phyloP scores from a whole-genome alignment of 2,113 vertebrate genomes.

The Pseudopipra pipra region DNA sequence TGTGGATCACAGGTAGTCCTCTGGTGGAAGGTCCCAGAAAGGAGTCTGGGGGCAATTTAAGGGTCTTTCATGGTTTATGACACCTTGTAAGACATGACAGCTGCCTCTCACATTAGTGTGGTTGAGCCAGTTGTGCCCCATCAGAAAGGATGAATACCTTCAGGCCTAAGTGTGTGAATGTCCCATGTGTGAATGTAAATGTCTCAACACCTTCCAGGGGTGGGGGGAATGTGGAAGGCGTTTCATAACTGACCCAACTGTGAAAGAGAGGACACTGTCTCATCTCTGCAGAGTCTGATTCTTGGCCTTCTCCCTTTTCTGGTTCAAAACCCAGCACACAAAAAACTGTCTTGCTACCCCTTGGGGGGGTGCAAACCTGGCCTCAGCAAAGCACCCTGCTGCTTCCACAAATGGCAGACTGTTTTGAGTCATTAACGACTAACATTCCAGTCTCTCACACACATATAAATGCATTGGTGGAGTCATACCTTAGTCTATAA shows the following conservation, averaged over 20 bases:
- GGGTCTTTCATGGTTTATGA: not conserved
- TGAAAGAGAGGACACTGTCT: not conserved
- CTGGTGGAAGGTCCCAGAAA: not conserved
- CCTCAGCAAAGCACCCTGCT: not conserved
- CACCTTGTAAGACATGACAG: not conserved
- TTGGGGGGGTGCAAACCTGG: not conserved
- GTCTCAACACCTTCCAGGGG: not conserved
- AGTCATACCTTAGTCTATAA: conserved; percentile 6
- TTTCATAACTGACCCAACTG: not conserved
- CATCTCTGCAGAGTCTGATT: not conserved
- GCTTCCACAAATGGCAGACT: not conserved
- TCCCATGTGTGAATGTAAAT: not conserved
- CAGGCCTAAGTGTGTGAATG: rapidly evolving
- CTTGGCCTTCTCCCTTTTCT: not conserved
- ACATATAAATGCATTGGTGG: not conserved
- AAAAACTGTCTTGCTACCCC: no score
- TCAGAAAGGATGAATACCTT: not conserved
- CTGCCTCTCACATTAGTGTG: not conserved
- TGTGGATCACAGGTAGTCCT: not conserved
- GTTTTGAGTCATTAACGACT: not conserved
- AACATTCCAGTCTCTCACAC: not conserved
- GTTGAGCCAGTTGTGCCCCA: not conserved
- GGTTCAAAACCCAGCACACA: not conserved
- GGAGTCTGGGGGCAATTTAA: not conserved
- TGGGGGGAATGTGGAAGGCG: no score